Base-by-base conservation (phyloP, 23 tunicate genomes). In the Halocynthia roretzi region DNA sequence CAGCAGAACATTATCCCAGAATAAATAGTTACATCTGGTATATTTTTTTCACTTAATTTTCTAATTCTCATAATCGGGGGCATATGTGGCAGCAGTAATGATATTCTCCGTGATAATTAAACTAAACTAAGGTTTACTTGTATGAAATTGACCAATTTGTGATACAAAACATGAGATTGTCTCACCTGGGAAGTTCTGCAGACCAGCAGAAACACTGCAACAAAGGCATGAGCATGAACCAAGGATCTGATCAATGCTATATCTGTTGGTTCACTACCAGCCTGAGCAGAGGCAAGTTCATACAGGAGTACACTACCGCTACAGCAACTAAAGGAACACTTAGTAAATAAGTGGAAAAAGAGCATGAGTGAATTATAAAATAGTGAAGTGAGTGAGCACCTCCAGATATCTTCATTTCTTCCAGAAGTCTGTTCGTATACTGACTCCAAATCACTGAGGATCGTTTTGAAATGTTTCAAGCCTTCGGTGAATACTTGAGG, bases 211-310 rank as follows among this genome's bases (percentile, higher is more conserved):
- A 92, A 86, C 65, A 92, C 65, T 15, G 82, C 79, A 7, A 92
- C 87, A 67, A 86, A 92, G 8, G 98, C 91, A 65, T 92, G 98
- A 18, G 89, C 58, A 51, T 92, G 98, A 18, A 92, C 92, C 8
- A 92, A 84, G 21, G 84, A 51, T 6, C 78, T 85, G 18, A 92
- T 80, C 58, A 90, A 53, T 0, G 95, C 83, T 53, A 74, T 74
- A 22, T 83, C 96, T 7, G 80, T 40, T 8, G 77, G 71, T 9
- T 80, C 88, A 31, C 64, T 50, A 51, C 77, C 76, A 8, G 71
- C 78, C 50, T 83, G 85, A 55, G 74, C 78, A 54, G 78, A 49
- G 9, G 78, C 77, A 7, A 90, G 90, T 70, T 90, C 90, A 44
- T 85, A 81, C 62, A 92, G 87, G 7, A 86, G 77, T 6, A 83